Conservation (phyloP, 2,888 invertebrate genomes). For the Drosophila robusta region DNA sequence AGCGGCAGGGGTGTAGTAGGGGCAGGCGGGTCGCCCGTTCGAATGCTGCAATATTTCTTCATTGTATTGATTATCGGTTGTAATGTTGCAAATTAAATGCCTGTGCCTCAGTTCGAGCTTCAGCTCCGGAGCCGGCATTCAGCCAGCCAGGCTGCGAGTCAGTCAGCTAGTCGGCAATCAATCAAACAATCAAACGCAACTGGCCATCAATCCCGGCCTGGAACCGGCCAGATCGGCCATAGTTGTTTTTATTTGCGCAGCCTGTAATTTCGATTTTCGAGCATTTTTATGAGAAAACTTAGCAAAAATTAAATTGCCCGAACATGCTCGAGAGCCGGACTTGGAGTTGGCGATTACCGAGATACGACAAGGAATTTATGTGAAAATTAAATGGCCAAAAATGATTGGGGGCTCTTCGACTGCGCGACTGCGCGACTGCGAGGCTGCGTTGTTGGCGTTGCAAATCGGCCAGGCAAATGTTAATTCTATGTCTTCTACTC, state of each 20-base stretch:
- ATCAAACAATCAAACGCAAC: slow-evolving; percentile 77
- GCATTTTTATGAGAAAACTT: slow-evolving; percentile 82
- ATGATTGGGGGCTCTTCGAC: slow-evolving; percentile 44
- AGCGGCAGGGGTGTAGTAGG: neutral
- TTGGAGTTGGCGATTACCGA: slow-evolving; percentile 52
- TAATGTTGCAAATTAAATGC: slow-evolving; percentile 84
- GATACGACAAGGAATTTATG: slow-evolving; percentile 75
- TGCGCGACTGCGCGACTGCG: neutral
- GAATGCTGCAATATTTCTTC: slow-evolving; percentile 70
- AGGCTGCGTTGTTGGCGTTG: neutral
- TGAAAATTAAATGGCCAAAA: slow-evolving; percentile 72
- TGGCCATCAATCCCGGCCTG: slow-evolving; percentile 60
- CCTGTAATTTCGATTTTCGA: slow-evolving; percentile 76
- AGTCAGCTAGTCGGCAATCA: slow-evolving; percentile 56
- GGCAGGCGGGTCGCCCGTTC: slow-evolving; percentile 20
- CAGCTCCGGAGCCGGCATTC: slow-evolving; percentile 17
- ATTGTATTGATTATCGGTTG: slow-evolving; percentile 83
- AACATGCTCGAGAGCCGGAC: slow-evolving; percentile 56
- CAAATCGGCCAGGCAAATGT: slow-evolving; percentile 7
- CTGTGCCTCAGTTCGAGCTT: slow-evolving; percentile 56
- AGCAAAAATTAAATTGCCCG: slow-evolving; percentile 78
- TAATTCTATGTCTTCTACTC: slow-evolving; percentile 2
- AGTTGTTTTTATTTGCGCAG: slow-evolving; percentile 42
- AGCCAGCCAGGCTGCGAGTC: slow-evolving; percentile 19
- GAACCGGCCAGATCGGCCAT: slow-evolving; percentile 45